Conservation (phyloP, 1,140 invertebrate genomes). For the Protaetia brevitarsis region DNA sequence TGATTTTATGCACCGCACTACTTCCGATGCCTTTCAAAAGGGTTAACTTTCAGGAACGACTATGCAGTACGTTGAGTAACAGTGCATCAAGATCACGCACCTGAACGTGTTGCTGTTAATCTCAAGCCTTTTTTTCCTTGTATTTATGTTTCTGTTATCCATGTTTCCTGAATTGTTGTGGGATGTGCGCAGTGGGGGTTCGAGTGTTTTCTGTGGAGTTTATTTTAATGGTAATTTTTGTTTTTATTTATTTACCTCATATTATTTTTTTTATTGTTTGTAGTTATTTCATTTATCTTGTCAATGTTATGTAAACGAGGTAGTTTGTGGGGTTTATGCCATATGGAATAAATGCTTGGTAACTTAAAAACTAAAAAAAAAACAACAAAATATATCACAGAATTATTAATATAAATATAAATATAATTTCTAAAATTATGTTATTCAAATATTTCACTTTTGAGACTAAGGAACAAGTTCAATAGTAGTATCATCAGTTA, state of each 20-base stretch:
- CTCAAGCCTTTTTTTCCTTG: not conserved
- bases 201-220: not conserved
- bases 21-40: conserved; percentile 2
- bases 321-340: not conserved
- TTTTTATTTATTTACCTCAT: conserved; percentile 13
- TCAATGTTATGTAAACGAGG: not conserved
- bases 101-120: too few relatives aligned
- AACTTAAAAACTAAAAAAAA: too few relatives aligned
- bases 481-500: too few relatives aligned
- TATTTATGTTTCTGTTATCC: not conserved
- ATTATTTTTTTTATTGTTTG: not conserved
- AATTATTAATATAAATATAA: too few relatives aligned
- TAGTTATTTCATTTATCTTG: not conserved
- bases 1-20: conserved; percentile 20
- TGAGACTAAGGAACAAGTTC: too few relatives aligned
- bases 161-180: not conserved
- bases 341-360: too few relatives aligned
- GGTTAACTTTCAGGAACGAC: not conserved
- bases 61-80: not conserved
- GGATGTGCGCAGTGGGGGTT: not conserved
- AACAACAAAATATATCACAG: too few relatives aligned
- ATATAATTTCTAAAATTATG: too few relatives aligned
- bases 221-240: conserved; percentile 4
- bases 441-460: too few relatives aligned
- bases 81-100: conserved; percentile 3